Base-by-base conservation (phyloP, 2,113 vertebrate species). In the Rhinichthys klamathensis region DNA sequence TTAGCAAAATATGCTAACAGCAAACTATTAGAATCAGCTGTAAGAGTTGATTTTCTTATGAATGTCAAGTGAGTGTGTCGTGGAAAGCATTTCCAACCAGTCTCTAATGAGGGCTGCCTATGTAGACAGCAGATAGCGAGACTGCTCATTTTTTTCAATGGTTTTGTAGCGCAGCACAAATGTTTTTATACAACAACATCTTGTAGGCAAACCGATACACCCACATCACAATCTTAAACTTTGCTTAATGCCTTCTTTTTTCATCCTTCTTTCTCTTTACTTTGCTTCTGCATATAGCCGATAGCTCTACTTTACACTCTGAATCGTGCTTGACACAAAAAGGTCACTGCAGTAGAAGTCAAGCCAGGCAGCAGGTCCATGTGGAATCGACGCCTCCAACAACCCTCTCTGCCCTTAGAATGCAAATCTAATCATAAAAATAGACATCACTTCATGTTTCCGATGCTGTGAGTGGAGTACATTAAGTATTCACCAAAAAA, bases 401-500 rank as follows among this genome's bases (percentile, higher is more conserved):
- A 58, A 41, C 60, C 69, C 25, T 61, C 74, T 81, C 73, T 86
- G 84, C 86, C 89, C 91, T 87, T 49, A 72, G 84, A 92, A 93
- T 94, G 91, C 86, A 92, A 93, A 93, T 91, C 58, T 54, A 88
- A 80, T 9, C 67, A 87, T 91, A 91, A 90, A 94, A 93, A 90
- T 91, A 91, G 89, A 89, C 69, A 87, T 58, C 30, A 69, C 90
- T 92, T 91, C 85, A 81, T 88, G 61, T 74, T 90, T 84, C 60
- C 54, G 69, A 85, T 87, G 85, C 63, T 23, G 78, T 72, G 85
- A 79, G 80, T 83, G 77, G 16, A 90, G 91, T 82, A 88, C 81
- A 87, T 88, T 89, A 87, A 79, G 77, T 76, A 89, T 87, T 90
- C 87, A 85, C 80, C 72, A 61, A 70, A 88, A 30, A 88, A 88